Evolutionary conservation across 2,888 invertebrate species (phyloP).

Genomic region (Thereva unica): DNA sequence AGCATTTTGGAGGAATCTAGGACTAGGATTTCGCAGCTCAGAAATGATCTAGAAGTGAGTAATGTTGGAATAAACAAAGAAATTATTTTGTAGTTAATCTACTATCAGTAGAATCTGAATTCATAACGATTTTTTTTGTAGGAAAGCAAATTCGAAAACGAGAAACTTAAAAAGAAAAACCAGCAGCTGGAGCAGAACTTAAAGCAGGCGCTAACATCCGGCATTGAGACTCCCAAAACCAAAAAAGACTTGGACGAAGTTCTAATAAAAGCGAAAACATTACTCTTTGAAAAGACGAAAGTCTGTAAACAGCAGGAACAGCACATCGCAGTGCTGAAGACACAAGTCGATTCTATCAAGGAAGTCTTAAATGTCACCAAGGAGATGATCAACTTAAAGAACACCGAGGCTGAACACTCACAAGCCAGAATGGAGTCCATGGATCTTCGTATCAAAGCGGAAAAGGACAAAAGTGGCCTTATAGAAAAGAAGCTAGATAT

Average conservation of each 20-base stretch:
- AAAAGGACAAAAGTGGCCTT: constrained; percentile 71
- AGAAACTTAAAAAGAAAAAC: constrained; percentile 52
- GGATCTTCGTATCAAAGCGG: constrained; percentile 70
- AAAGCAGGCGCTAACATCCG: constrained; percentile 52
- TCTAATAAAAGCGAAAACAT: constrained; percentile 68
- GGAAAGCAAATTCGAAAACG: constrained; percentile 53
- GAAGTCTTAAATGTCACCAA: constrained; percentile 83
- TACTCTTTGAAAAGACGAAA: constrained; percentile 77
- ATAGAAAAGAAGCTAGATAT: constrained; percentile 72
- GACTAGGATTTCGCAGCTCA: constrained; percentile 51
- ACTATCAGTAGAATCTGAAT: constrained; percentile 20
- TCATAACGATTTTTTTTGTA: constrained; percentile 37
- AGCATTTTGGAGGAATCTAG: constrained; percentile 55
- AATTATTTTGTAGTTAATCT: constrained; percentile 2
- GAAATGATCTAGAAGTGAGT: constrained; percentile 57
- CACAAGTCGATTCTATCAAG: constrained; percentile 75
- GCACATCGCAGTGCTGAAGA: constrained; percentile 72
- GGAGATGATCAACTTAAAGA: constrained; percentile 76
- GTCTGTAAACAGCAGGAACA: constrained; percentile 77
- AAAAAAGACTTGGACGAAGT: constrained; percentile 58
- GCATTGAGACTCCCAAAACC: constrained; percentile 53
- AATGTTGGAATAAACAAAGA: constrained; percentile 4
- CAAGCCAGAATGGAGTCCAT: constrained; percentile 71
- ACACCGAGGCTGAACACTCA: constrained; percentile 77
- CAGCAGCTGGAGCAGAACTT: constrained; percentile 53